Evolutionary conservation across 2,797 vertebrate genomes (phyloP).

Genomic region (Cuculus canorus): DNA sequence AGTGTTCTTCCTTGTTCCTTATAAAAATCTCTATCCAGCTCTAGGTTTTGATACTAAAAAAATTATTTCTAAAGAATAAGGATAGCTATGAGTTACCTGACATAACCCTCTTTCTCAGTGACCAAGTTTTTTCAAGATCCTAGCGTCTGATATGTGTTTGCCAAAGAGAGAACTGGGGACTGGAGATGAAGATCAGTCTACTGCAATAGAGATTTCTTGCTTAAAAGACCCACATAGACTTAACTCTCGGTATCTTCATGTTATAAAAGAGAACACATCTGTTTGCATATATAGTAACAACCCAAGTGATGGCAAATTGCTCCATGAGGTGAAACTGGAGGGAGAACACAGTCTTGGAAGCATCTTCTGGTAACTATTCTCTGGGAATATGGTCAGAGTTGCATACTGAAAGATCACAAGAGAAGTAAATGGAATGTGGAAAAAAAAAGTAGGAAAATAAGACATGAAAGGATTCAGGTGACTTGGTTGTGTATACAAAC

Average conservation of each 20-base stretch:
- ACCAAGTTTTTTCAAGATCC: background rate
- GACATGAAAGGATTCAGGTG: background rate
- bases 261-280: background rate
- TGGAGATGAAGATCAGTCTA: background rate
- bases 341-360: background rate
- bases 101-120: background rate
- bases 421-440: background rate
- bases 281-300: background rate
- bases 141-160: background rate
- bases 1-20: fast-evolving
- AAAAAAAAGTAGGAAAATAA: background rate
- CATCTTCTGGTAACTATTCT: background rate
- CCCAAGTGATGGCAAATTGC: background rate
- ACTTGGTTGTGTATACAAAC: background rate
- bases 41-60: background rate
- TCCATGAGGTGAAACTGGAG: background rate
- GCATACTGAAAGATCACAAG: background rate
- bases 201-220: background rate
- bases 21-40: background rate
- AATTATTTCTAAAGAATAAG: background rate
- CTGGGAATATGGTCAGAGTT: background rate
- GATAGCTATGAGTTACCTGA: background rate
- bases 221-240: background rate
- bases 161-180: background rate
- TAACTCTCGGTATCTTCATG: background rate